Conservation (phyloP, 2,113 vertebrate species). For the Tupaia chinensis region DNA sequence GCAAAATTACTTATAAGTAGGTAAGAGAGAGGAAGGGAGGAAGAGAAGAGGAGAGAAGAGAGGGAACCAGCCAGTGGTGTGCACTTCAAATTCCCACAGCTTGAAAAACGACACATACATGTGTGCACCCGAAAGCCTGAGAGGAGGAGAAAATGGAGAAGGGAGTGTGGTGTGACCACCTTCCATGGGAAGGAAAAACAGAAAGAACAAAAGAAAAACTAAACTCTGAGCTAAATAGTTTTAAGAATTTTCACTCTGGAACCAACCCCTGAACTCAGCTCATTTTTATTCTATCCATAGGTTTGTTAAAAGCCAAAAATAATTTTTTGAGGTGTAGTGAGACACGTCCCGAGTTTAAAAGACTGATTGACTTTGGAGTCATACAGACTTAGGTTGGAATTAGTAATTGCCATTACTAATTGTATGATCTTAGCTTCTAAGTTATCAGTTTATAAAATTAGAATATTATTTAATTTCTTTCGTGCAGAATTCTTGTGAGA, state of each 20-base stretch:
- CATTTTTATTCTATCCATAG: neutral
- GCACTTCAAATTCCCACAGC: no score
- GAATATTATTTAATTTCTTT: constrained; percentile 28
- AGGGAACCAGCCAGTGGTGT: no score
- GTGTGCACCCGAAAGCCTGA: no score
- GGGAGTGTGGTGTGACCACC: no score
- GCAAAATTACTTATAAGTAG: no score
- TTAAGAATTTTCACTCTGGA: constrained; percentile 38
- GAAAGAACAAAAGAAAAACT: no score
- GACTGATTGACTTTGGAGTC: neutral
- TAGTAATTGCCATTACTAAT: constrained; percentile 20
- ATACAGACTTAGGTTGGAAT: neutral
- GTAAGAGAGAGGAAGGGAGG: no score
- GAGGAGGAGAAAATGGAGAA: no score
- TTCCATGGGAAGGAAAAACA: no score
- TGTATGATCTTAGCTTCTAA: neutral
- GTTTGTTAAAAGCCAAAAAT: constrained; percentile 5
- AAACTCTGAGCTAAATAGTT: neutral
- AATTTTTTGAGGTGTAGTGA: neutral
- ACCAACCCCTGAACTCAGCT: neutral
- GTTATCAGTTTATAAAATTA: neutral
- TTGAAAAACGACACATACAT: no score
- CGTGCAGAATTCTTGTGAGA: neutral
- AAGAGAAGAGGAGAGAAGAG: no score
- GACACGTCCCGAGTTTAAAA: neutral